A percentile compares a stretch with the other conserved stretches of the same genome.
These are phyloP conservation scores for Pipistrellus nathusii DNA, from an alignment of 2,797 vertebrate species.

Conservation along the genomic window DNA sequence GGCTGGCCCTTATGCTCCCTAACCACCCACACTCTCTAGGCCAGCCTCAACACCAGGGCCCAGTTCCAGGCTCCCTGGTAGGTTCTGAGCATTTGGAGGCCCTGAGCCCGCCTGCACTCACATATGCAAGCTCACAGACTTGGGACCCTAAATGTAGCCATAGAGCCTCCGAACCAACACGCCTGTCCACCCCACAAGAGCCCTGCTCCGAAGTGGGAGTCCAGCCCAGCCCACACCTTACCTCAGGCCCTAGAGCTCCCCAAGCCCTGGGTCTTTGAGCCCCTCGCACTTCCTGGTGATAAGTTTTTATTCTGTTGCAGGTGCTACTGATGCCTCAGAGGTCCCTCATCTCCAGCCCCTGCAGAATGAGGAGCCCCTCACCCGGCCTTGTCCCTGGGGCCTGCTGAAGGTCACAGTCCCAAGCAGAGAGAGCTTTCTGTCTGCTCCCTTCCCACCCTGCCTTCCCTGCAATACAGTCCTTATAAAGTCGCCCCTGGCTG, in stretches of 20 bases:
- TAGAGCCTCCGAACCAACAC: background rate
- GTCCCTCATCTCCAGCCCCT: background rate
- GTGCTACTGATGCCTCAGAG: slow-evolving; percentile 51
- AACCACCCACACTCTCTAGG: background rate
- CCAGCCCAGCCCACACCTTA: background rate
- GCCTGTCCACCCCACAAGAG: background rate
- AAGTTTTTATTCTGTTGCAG: slow-evolving; percentile 52
- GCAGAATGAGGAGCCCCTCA: background rate
- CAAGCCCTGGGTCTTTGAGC: background rate
- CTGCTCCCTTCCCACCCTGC: background rate
- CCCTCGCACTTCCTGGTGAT: background rate
- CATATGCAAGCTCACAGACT: background rate
- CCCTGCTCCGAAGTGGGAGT: background rate
- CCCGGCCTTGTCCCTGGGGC: background rate
- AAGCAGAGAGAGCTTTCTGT: background rate
- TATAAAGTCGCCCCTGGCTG: background rate
- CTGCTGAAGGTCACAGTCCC: background rate
- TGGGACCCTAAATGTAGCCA: background rate
- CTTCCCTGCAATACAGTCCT: slow-evolving; percentile 53
- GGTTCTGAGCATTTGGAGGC: background rate
- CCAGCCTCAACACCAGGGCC: background rate
- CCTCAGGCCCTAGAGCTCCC: background rate
- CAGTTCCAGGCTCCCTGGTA: background rate
- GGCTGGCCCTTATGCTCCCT: background rate
- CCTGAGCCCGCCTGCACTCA: background rate